Base-by-base conservation (phyloP, 1,140 invertebrate genomes). In the Drosophila cardini region DNA sequence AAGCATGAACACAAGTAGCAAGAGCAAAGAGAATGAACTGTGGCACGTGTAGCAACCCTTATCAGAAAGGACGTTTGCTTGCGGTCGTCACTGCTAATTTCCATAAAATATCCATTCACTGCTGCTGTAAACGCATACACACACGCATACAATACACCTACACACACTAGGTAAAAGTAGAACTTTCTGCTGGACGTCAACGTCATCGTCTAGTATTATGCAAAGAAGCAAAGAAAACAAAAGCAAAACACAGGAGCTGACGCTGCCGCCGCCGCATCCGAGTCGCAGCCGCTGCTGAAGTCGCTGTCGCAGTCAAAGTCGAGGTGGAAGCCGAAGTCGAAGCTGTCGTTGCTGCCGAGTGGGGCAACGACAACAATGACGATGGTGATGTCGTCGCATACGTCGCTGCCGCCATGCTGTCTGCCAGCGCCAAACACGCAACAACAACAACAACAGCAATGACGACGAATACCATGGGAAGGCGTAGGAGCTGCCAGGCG, bases 351-450 rank as follows among this genome's bases (percentile, higher is more conserved):
- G 53, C 69, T 78, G 80, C 69, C 68, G 83, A 82, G 69, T 38
- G 65, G 53, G 65, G 53, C 13, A 62, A 18, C 78, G 65, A 84
- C 63, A 65, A 48, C 64, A 34, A 55, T 43, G 64, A 16, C 55
- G 48, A 69, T 16, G 45, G 57, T 40, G 57, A 45, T 40, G 56
- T 40, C 26, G 57, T 18, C 57, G 58, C 6, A 15, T 52, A 16
- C 52, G 73, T 58, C 40, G 69, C 57, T 45, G 77, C 70, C 84
- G 84, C 84, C 84, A 89, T 78, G 84, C 84, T 89, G 84, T 89
- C 84, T 89, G 84, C 84, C 80, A 84, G 70, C 73, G 80, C 83
- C 80, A 89, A 89, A 83, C 83, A 89, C 83, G 84, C 80, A 89
- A 89, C 80, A 84, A 71, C 56, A 70, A 38, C 60, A 65, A 38